These are phyloP conservation scores for Zhengitettix transpicula DNA, from an alignment of 2,888 invertebrate species.

Conservation along the genomic window DNA sequence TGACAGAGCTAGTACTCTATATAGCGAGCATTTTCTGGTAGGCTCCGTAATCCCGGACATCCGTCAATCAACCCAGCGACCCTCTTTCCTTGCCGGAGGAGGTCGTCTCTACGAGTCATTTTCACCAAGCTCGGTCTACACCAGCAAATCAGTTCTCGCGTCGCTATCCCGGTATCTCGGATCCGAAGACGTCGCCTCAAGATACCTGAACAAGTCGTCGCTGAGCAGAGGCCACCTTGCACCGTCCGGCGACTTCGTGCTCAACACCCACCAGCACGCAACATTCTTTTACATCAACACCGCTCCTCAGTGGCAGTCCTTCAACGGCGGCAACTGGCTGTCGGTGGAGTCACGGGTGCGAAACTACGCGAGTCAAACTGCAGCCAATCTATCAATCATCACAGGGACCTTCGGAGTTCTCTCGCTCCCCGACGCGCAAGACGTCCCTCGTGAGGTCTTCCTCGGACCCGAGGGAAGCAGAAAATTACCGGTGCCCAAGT, in stretches of 20 bases:
- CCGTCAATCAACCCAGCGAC: too few species aligned
- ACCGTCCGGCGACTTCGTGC: conserved; percentile 45
- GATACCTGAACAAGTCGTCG: too few species aligned
- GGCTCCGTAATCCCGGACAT: too few species aligned
- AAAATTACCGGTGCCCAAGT: not conserved
- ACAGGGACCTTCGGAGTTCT: conserved; percentile 42
- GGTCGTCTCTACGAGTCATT: too few species aligned
- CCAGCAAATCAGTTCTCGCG: too few species aligned
- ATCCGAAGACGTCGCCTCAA: too few species aligned
- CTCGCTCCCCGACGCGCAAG: conserved; percentile 28
- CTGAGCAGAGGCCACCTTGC: conserved; percentile 37
- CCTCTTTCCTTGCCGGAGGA: too few species aligned
- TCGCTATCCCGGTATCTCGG: too few species aligned
- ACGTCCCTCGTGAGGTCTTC: conserved; percentile 16
- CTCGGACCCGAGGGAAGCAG: conserved; percentile 13
- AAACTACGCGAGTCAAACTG: conserved; percentile 23
- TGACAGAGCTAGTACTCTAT: too few species aligned
- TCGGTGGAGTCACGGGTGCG: conserved; percentile 31
- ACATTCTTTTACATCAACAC: conserved; percentile 47
- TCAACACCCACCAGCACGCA: conserved; percentile 36
- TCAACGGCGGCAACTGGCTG: conserved; percentile 42
- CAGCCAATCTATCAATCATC: conserved; percentile 22
- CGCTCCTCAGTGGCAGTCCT: conserved; percentile 48
- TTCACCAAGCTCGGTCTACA: too few species aligned
- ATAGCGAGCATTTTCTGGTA: too few species aligned